phyloP scores from a whole-genome alignment of 2,888 invertebrate genomes.

The Dicycla oo region DNA sequence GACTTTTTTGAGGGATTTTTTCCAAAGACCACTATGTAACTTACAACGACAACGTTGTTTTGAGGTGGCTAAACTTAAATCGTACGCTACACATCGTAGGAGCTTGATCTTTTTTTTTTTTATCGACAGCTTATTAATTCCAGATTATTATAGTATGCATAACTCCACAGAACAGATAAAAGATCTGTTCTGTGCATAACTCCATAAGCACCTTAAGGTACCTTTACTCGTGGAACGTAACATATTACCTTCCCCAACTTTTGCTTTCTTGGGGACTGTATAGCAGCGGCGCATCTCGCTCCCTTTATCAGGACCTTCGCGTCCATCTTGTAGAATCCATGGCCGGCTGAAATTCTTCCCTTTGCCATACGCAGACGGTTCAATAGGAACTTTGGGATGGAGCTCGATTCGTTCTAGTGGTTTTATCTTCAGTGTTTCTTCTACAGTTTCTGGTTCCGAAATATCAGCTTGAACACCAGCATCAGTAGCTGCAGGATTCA shows the following conservation, averaged over 20 bases:
- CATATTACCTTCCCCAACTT: slow-evolving; percentile 76
- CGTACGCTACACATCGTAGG: no score
- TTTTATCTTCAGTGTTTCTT: slow-evolving; percentile 79
- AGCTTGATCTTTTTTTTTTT: no score
- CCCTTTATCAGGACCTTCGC: slow-evolving; percentile 77
- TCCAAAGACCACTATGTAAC: no score
- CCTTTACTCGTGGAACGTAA: no score
- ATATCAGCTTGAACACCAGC: slow-evolving; percentile 82
- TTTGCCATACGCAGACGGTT: slow-evolving; percentile 83
- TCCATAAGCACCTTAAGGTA: no score
- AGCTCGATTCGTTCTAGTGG: slow-evolving; percentile 82
- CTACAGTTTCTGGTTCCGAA: slow-evolving; percentile 75
- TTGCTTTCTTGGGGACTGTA: slow-evolving; percentile 76
- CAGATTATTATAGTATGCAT: no score
- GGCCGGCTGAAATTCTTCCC: slow-evolving; percentile 82
- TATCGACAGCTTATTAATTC: no score
- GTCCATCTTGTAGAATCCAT: slow-evolving; percentile 87
- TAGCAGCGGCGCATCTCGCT: slow-evolving; percentile 84
- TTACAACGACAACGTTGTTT: no score
- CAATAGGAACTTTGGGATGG: slow-evolving; percentile 83
- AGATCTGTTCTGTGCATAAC: no score
- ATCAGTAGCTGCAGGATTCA: slow-evolving; percentile 69
- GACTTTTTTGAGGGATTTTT: no score
- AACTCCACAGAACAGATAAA: no score
- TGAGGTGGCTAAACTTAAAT: no score